Evolutionary conservation across 2,113 vertebrate species (phyloP).

Genomic region (Cyprinodon tularosa): DNA sequence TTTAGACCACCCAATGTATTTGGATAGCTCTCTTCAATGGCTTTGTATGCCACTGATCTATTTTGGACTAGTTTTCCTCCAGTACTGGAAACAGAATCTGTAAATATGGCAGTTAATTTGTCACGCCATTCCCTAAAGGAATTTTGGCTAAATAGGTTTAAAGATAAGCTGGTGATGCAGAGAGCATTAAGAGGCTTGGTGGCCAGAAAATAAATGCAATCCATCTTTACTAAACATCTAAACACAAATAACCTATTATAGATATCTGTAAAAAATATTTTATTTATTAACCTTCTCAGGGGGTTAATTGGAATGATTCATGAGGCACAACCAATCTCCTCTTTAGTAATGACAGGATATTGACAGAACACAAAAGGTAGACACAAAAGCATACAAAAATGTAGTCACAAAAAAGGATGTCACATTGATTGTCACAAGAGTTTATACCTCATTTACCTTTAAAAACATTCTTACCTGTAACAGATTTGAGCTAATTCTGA

Average conservation of each 20-base stretch:
- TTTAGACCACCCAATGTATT: background rate
- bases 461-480: background rate
- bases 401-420: background rate
- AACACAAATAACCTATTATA: background rate
- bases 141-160: background rate
- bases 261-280: background rate
- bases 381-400: background rate
- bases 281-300: background rate
- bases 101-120: background rate
- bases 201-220: background rate
- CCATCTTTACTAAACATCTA: background rate
- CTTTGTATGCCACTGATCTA: background rate
- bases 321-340: background rate
- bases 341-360: background rate
- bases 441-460: background rate
- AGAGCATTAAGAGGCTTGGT: background rate
- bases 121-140: background rate
- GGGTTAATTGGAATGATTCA: background rate
- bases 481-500: background rate
- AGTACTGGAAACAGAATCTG: background rate
- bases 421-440: background rate
- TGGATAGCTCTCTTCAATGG: too few relatives aligned
- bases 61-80: background rate
- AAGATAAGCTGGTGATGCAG: background rate
- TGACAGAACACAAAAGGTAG: too few relatives aligned